Evolutionary conservation across 2,113 vertebrate species (phyloP), one percentile per base, ranked within the genome.

Genomic region (Calidris pygmaea): DNA sequence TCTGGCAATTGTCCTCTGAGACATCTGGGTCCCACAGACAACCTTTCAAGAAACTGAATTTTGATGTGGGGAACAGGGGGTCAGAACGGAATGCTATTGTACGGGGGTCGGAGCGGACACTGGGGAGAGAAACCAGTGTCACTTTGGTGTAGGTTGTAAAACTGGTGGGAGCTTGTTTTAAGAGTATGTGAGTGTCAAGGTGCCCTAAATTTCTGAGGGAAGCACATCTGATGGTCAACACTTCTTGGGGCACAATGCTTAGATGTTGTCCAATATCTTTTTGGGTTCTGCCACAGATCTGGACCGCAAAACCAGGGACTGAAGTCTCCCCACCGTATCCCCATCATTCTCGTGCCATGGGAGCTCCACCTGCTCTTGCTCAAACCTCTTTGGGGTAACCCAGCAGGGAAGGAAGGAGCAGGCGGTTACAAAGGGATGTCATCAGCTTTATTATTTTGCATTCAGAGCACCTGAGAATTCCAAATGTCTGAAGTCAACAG

Each of bases 71-170:
- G 19, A 35, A 39, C 27, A 10, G 7, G 20, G 23, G 3, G 11
- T 17, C 29, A 17, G 13, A 16, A 26, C 30, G 3, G 20, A 50
- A 29, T 7, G 18, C 56, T 26, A 2, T 34, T 65, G 34, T 24
- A 13, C 3, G 6, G 22, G 32, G 12, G 16, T 12, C 0, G 1
- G 37, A 30, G 22, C 0, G 1, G 14, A 19, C 6, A 23, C 6
- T 2, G 11, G 17, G 35, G 56, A 19, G 15, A 35, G 34, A 47
- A 52, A 30, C 74, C 7, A 13, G 29, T 22, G 21, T 10, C 41
- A 7, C 39, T 53, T 30, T 30, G 53, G 29, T 55, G 53, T 55
- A 26, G 41, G 41, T 7, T 70, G 37, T 68, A 29, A 21, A 55
- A 34, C 12, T 12, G 26, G 10, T 8, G 22, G 30, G 41, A 9